These are phyloP conservation scores for Rhinogobius similis DNA, from an alignment of 2,113 vertebrate genomes.

Conservation along the genomic window DNA sequence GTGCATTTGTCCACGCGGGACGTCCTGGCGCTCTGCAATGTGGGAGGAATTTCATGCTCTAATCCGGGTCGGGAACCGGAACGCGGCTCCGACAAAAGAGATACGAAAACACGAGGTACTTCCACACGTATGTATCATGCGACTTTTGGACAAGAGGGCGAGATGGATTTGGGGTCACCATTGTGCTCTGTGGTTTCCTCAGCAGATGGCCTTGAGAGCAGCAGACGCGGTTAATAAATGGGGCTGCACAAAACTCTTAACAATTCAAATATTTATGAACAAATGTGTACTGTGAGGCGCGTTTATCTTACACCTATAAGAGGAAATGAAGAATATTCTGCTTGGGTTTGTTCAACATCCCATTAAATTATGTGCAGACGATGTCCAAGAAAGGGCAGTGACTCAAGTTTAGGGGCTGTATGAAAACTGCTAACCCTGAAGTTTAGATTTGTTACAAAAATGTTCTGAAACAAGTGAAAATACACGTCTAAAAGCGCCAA, in stretches of 20 bases:
- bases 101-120: background rate
- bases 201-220: slow-evolving; percentile 60
- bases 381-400: background rate
- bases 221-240: slow-evolving; percentile 39
- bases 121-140: slow-evolving; percentile 12
- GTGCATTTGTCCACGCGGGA: slow-evolving; percentile 55
- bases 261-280: background rate
- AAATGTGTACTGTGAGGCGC: background rate
- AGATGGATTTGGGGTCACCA: slow-evolving; percentile 25
- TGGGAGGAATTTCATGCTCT: slow-evolving; percentile 62
- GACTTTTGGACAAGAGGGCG: slow-evolving; percentile 7
- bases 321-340: background rate
- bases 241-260: background rate
- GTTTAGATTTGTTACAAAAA: no score
- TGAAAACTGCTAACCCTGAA: no score
- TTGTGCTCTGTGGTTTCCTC: slow-evolving; percentile 45
- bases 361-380: background rate
- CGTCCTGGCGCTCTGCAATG: slow-evolving; percentile 57
- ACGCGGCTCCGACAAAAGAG: slow-evolving; percentile 64
- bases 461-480: no score
- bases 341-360: background rate
- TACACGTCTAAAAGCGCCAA: no score
- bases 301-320: background rate
- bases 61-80: slow-evolving; percentile 62
- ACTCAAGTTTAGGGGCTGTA: no score